Percentiles rank a stretch among this genome's conserved stretches.
Evolutionary conservation across 2,888 invertebrate genomes (phyloP).

Genomic region (Eristalis arbustorum): DNA sequence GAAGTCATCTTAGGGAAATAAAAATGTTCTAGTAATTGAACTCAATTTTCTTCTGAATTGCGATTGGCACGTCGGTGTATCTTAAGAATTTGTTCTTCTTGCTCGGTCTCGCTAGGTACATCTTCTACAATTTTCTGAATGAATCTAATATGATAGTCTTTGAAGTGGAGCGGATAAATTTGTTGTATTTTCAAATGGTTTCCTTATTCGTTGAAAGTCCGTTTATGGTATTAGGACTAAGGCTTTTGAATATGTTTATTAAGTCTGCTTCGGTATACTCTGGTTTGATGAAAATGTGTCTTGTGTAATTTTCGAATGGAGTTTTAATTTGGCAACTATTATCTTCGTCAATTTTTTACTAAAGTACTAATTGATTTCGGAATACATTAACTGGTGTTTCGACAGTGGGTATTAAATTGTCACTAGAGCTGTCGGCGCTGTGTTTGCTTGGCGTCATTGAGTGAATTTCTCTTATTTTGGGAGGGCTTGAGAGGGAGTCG

Average conservation of each 20-base stretch:
- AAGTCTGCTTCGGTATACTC: no score
- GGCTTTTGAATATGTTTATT: no score
- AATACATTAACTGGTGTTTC: no score
- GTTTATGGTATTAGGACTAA: conserved; percentile 42
- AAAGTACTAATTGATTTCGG: no score
- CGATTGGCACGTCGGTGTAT: conserved; percentile 12
- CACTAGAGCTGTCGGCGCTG: no score
- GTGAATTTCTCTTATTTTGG: background rate
- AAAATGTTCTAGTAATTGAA: conserved; percentile 1
- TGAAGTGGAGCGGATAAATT: no score
- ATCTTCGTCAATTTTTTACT: no score
- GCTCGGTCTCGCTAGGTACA: background rate
- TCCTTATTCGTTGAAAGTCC: conserved; percentile 2
- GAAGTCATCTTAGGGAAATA: background rate
- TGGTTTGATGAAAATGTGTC: conserved; percentile 26
- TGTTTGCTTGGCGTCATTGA: no score
- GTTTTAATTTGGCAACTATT: background rate
- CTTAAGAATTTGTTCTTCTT: conserved; percentile 3
- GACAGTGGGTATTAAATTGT: no score
- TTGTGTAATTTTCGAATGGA: conserved; percentile 11
- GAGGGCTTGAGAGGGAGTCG: background rate
- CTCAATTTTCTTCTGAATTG: conserved; percentile 2
- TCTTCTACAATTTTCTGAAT: background rate
- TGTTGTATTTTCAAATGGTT: background rate
- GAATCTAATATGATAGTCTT: background rate